These are phyloP conservation scores for Drosophila algonquin DNA, from an alignment of 2,888 invertebrate genomes.

Conservation along the genomic window DNA sequence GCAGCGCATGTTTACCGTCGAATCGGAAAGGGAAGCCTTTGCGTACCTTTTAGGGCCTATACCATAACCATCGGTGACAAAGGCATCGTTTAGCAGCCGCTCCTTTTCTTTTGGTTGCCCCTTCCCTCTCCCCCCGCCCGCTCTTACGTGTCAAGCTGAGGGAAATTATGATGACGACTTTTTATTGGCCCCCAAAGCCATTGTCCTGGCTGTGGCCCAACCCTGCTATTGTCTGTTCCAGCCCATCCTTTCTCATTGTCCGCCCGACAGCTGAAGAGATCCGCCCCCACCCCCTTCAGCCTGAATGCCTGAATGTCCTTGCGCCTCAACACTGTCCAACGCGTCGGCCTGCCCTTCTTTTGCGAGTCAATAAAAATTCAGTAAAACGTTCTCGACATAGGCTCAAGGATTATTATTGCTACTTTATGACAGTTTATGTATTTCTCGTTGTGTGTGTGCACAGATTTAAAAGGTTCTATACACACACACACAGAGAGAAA, in stretches of 20 bases:
- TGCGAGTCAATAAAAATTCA: conserved; percentile 77
- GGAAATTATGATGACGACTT: conserved; percentile 75
- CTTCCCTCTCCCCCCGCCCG: neutral
- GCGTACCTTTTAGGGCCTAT: neutral
- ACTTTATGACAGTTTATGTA: conserved; percentile 68
- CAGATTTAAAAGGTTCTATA: conserved; percentile 66
- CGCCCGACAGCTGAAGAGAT: conserved; percentile 55
- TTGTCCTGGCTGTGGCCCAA: conserved; percentile 30
- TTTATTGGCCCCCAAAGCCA: conserved; percentile 62
- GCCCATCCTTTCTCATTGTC: conserved; percentile 46
- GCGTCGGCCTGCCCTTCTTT: conserved; percentile 3
- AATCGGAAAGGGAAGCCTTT: neutral
- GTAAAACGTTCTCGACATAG: conserved; percentile 77
- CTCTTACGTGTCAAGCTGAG: conserved; percentile 51
- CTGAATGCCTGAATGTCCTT: conserved; percentile 23
- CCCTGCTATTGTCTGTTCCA: conserved; percentile 23
- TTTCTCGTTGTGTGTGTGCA: conserved; percentile 33
- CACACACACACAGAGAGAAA: neutral
- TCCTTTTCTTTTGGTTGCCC: neutral
- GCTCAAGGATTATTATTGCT: conserved; percentile 78
- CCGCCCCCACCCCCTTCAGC: conserved; percentile 13
- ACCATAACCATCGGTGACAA: neutral
- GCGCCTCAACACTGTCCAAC: conserved; percentile 9
- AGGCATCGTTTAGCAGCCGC: neutral
- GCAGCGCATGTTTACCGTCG: neutral